Conservation (phyloP, 2,797 vertebrate genomes). For the Protonibea diacanthus region DNA sequence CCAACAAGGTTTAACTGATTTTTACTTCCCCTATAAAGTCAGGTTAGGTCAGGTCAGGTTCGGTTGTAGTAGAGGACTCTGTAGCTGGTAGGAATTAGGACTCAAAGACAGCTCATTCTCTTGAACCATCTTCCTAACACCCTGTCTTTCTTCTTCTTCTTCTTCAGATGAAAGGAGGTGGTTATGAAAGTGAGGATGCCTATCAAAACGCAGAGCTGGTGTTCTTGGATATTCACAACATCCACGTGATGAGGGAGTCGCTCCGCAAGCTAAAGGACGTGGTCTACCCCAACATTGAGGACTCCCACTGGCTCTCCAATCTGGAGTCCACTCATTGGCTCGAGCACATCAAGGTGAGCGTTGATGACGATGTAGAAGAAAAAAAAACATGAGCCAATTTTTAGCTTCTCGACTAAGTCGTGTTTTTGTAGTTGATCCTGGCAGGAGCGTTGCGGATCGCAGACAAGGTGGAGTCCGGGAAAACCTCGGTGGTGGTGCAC, state of each 20-base stretch:
- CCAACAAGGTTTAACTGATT: constrained; percentile 90
- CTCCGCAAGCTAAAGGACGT: constrained; percentile 96
- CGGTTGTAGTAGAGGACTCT: too few relatives aligned
- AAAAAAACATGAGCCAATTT: background rate
- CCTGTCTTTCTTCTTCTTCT: background rate
- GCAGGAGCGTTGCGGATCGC: constrained; percentile 95
- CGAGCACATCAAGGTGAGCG: constrained; percentile 95
- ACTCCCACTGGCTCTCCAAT: constrained; percentile 96
- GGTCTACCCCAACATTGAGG: constrained; percentile 96
- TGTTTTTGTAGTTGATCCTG: constrained; percentile 88
- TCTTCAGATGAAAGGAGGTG: constrained; percentile 95
- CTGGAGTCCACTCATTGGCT: constrained; percentile 98
- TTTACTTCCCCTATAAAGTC: too few relatives aligned
- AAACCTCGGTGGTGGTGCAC: constrained; percentile 96
- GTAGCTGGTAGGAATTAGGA: too few relatives aligned
- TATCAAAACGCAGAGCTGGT: constrained; percentile 99
- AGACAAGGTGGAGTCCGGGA: constrained; percentile 97
- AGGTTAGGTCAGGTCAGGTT: background rate
- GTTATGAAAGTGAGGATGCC: constrained; percentile 97
- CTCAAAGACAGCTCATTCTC: too few relatives aligned
- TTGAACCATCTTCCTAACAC: too few relatives aligned
- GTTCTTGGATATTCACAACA: constrained; percentile 98
- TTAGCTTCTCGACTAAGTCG: background rate
- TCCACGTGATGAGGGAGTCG: constrained; percentile 98
- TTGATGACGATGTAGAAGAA: too few relatives aligned